These are phyloP conservation scores for Chloebia gouldiae DNA, from an alignment of 2,113 vertebrate species.

Conservation along the genomic window DNA sequence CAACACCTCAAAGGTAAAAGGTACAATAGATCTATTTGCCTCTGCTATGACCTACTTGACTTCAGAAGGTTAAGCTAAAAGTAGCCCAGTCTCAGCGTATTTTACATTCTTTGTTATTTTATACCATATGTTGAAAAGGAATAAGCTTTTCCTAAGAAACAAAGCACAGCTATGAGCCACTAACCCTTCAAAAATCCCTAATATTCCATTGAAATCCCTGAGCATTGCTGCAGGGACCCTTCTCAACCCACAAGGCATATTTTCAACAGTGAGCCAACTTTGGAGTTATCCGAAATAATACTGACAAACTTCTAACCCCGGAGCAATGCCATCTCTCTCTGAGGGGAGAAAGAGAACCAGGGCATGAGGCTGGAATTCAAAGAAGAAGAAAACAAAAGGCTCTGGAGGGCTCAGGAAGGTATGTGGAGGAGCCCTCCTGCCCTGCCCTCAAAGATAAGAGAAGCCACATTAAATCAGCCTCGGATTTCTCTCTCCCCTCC, in stretches of 20 bases:
- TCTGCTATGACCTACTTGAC: conserved; percentile 53
- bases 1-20: conserved; percentile 55
- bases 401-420: conserved; percentile 32
- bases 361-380: conserved; percentile 8
- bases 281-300: conserved; percentile 19
- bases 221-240: conserved; percentile 55
- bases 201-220: conserved; percentile 40
- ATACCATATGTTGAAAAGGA: conserved; percentile 44
- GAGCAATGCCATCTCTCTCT: not conserved
- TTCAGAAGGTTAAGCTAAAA: conserved; percentile 62
- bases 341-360: not conserved
- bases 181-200: conserved; percentile 58
- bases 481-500: not conserved
- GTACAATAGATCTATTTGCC: conserved; percentile 46
- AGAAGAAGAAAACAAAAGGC: conserved; percentile 49
- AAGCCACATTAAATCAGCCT: conserved; percentile 13
- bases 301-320: conserved; percentile 48
- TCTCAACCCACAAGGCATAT: conserved; percentile 44
- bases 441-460: conserved; percentile 48
- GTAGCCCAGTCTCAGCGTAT: conserved; percentile 40
- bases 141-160: conserved; percentile 61
- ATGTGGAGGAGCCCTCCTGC: conserved; percentile 34
- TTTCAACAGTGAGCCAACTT: conserved; percentile 19
- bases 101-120: conserved; percentile 62
- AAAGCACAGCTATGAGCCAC: conserved; percentile 54